These are phyloP conservation scores for Thunnus albacares DNA, from an alignment of 2,797 vertebrate genomes.

Conservation along the genomic window DNA sequence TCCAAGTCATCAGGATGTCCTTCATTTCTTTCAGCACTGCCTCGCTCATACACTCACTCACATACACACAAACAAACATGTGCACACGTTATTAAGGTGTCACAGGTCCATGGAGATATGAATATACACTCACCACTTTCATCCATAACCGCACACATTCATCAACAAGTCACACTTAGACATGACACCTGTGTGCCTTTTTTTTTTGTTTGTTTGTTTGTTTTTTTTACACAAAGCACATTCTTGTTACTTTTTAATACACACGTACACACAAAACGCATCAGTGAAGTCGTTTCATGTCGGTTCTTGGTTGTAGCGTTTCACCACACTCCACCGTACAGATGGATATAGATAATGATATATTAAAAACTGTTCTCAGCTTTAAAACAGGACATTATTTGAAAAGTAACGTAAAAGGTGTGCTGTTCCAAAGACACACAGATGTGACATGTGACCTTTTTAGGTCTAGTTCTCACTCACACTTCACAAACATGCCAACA, in stretches of 20 bases:
- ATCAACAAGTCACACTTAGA: conserved; percentile 57
- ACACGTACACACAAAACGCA: conserved; percentile 6
- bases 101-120: conserved; percentile 66
- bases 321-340: conserved; percentile 22
- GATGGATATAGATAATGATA: conserved; percentile 38
- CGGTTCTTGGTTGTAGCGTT: conserved; percentile 45
- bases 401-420: conserved; percentile 66
- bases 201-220: too few species aligned
- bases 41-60: conserved; percentile 11
- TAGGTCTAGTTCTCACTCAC: conserved; percentile 44
- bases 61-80: conserved; percentile 28
- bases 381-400: conserved; percentile 55
- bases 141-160: conserved; percentile 50
- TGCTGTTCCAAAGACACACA: conserved; percentile 79
- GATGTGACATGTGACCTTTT: conserved; percentile 61
- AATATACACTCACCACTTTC: conserved; percentile 48
- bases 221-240: conserved; percentile 30
- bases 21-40: conserved; percentile 67
- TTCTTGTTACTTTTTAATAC: conserved; percentile 41
- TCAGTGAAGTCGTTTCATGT: conserved; percentile 18
- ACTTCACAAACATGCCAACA: conserved; percentile 58
- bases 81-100: conserved; percentile 46
- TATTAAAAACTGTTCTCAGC: conserved; percentile 52
- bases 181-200: conserved; percentile 78
- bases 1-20: conserved; percentile 77